These are phyloP conservation scores for Caloenas nicobarica DNA, from an alignment of 2,113 vertebrate species.

Conservation along the genomic window DNA sequence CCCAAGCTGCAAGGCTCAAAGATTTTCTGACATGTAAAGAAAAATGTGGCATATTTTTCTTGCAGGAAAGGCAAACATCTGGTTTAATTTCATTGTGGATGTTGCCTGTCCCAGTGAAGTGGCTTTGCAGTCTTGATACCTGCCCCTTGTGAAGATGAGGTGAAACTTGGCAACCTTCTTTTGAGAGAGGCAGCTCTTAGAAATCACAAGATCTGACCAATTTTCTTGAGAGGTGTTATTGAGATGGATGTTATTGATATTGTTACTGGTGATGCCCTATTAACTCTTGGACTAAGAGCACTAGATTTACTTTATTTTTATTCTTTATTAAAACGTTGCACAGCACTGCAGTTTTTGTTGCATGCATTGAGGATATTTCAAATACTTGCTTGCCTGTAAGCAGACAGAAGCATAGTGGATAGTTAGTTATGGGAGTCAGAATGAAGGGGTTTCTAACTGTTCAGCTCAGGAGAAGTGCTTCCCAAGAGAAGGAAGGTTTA, in stretches of 20 bases:
- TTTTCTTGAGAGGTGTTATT: not conserved
- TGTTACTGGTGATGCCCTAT: not conserved
- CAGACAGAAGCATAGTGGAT: not conserved
- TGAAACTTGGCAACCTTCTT: not conserved
- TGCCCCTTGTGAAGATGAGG: not conserved
- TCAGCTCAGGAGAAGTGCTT: not conserved
- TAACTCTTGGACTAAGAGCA: not conserved
- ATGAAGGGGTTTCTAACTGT: not conserved
- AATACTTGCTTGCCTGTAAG: not conserved
- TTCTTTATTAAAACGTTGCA: not conserved
- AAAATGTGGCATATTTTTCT: not conserved
- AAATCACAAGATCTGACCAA: not conserved
- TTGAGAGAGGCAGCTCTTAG: not conserved
- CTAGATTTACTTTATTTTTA: not conserved
- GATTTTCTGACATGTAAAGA: not conserved
- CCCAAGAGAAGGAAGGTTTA: not conserved
- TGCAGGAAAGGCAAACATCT: not conserved
- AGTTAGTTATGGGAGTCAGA: not conserved
- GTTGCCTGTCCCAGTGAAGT: not conserved
- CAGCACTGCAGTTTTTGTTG: not conserved
- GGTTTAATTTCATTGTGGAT: not conserved
- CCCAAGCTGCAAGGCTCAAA: not conserved
- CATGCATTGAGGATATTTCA: not conserved
- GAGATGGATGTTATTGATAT: not conserved
- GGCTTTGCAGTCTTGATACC: not conserved